Base-by-base conservation (phyloP, 1,140 invertebrate genomes). In the Luehdorfia chinensis region DNA sequence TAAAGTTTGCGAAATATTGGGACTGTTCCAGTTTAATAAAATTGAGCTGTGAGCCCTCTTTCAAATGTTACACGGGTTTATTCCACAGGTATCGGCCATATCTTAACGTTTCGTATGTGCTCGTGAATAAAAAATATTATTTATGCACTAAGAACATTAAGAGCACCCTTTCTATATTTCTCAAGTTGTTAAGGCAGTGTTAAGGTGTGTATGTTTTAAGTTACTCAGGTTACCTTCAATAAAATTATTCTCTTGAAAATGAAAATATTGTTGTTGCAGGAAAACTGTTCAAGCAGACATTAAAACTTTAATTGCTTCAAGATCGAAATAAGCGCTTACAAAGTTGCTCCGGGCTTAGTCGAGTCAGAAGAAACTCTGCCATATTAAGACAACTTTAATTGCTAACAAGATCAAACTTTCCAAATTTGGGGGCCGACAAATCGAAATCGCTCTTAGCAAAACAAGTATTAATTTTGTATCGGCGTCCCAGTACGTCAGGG, bases 391-490 rank as follows among this genome's bases (percentile, higher is more conserved):
- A 79, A 76, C 74, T 77, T 83, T 79, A 77, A 84, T 80, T 80
- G 75, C 60, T 83, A 77, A 77, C 73, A 80, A 81, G 79, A 79
- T 80, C 73, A 73, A 83, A 83, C 76, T 85, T 85, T 83, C 66
- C 62, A 77, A 75, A 84, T 84, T 80, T 71, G 68, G 67, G 65
- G 69, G 56, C 64, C 76, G 65, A 81, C 76, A 83, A 84, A 83
- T 84, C 80, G 80, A 80, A 83, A 83, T 80, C 73, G 68, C 76
- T 80, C 76, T 80, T 81, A 75, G 75, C 74, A 80, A 84, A 81
- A 80, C 76, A 84, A 84, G 80, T 84, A 84, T 84, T 84, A 84
- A 84, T 81, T 81, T 78, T 80, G 80, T 84, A 81, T 84, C 80
- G 76, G 69, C 66, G 66, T 48, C 49, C 34, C 34, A 12, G 47